Evolutionary conservation across 2,797 vertebrate species (phyloP).

Genomic region (Cryptoprocta ferox): DNA sequence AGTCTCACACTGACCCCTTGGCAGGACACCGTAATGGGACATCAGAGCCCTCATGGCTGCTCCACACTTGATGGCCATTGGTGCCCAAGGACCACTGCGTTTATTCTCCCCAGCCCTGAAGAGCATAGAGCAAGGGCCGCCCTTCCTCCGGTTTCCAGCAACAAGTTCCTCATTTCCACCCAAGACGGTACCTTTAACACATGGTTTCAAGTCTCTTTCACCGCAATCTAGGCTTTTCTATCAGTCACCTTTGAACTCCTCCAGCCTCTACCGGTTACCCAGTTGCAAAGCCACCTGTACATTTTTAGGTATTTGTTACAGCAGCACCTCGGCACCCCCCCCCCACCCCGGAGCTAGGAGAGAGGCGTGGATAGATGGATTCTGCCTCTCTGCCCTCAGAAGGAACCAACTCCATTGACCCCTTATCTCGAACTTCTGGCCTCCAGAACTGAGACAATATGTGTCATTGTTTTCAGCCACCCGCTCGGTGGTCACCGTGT

Average conservation of each 20-base stretch:
- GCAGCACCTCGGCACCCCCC: neutral
- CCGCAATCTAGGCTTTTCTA: neutral
- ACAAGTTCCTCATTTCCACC: neutral
- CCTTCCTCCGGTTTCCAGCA: neutral
- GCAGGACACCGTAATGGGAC: rapidly evolving
- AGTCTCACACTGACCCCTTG: neutral
- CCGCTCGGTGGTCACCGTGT: neutral
- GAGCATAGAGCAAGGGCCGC: rapidly evolving
- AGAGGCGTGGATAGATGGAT: neutral
- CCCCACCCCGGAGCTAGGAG: neutral
- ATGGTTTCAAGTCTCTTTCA: neutral
- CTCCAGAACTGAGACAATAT: neutral
- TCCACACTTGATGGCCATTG: neutral
- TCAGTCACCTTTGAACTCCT: neutral
- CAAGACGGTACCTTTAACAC: neutral
- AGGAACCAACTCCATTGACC: too few relatives aligned
- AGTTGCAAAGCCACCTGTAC: neutral
- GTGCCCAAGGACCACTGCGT: neutral
- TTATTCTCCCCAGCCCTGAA: neutral
- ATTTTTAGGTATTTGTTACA: neutral
- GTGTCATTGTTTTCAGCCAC: neutral
- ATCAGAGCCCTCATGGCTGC: neutral
- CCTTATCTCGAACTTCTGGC: neutral
- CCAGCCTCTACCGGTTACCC: neutral
- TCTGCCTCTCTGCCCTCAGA: neutral